phyloP scores from a whole-genome alignment of 2,797 vertebrate species.

The Argentina silus region DNA sequence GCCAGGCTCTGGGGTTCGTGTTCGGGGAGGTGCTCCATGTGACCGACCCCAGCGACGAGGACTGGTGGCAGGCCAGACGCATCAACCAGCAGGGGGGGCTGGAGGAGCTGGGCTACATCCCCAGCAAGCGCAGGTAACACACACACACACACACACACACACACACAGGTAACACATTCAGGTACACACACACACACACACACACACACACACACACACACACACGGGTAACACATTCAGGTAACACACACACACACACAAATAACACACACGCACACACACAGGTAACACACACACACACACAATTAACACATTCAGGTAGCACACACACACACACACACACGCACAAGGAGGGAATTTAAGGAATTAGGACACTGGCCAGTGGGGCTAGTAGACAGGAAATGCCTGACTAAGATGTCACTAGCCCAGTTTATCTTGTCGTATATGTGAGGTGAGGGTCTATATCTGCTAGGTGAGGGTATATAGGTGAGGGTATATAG shows the following conservation, averaged over 20 bases:
- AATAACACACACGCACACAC: neutral
- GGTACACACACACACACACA: neutral
- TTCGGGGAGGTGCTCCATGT: constrained; percentile 89
- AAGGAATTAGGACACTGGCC: too few relatives aligned
- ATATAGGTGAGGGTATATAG: too few relatives aligned
- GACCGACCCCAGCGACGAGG: constrained; percentile 84
- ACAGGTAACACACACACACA: too few relatives aligned
- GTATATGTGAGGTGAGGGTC: too few relatives aligned
- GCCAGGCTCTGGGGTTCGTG: constrained; percentile 87
- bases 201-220: neutral
- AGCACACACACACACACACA: neutral
- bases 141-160: neutral
- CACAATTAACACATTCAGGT: too few relatives aligned
- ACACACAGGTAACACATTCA: neutral
- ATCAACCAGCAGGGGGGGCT: constrained; percentile 85
- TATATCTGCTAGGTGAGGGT: too few relatives aligned
- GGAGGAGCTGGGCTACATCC: constrained; percentile 86
- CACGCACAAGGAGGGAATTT: too few relatives aligned
- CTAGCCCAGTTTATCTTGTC: too few relatives aligned
- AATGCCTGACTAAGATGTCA: too few relatives aligned
- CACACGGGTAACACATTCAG: neutral
- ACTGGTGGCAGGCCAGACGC: constrained; percentile 89
- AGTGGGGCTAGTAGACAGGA: too few relatives aligned
- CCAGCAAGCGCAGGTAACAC: constrained; percentile 83
- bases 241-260: neutral